These are phyloP conservation scores for Pangasius larnaudii DNA, from an alignment of 2,797 vertebrate genomes.

Conservation along the genomic window DNA sequence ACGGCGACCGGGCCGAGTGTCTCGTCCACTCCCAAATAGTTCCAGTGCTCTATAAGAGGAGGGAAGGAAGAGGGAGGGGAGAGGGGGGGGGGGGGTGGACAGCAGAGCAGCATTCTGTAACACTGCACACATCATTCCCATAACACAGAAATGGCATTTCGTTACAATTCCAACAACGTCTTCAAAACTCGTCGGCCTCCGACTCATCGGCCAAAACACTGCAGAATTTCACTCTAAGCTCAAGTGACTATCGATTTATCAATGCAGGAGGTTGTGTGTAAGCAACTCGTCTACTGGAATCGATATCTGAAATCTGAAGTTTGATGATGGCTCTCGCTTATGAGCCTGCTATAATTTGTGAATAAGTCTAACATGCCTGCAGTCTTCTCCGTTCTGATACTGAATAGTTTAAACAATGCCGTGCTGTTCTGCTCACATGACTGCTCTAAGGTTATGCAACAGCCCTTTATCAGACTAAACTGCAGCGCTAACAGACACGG, in stretches of 20 bases:
- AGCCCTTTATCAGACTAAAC: background rate
- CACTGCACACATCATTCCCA: background rate
- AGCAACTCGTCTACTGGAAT: background rate
- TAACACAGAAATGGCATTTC: background rate
- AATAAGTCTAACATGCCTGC: background rate
- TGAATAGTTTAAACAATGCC: background rate
- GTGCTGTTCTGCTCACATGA: background rate
- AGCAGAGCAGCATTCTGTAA: background rate
- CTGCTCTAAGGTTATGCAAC: background rate
- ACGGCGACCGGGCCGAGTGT: slow-evolving; percentile 95
- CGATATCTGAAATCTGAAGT: background rate
- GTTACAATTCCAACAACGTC: background rate
- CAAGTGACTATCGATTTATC: background rate
- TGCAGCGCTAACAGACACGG: background rate
- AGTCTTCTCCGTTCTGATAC: background rate
- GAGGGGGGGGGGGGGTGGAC: too few relatives aligned
- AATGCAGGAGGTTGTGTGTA: background rate
- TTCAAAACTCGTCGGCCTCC: background rate
- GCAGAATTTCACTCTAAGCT: background rate
- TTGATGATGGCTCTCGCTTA: background rate
- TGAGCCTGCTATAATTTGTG: background rate
- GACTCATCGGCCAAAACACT: background rate
- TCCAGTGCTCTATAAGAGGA: slow-evolving; percentile 89
- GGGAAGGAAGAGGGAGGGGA: background rate
- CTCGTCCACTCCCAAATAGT: slow-evolving; percentile 97